Evolutionary conservation across 2,113 vertebrate genomes (phyloP).

Genomic region (Peromyscus polionotus): DNA sequence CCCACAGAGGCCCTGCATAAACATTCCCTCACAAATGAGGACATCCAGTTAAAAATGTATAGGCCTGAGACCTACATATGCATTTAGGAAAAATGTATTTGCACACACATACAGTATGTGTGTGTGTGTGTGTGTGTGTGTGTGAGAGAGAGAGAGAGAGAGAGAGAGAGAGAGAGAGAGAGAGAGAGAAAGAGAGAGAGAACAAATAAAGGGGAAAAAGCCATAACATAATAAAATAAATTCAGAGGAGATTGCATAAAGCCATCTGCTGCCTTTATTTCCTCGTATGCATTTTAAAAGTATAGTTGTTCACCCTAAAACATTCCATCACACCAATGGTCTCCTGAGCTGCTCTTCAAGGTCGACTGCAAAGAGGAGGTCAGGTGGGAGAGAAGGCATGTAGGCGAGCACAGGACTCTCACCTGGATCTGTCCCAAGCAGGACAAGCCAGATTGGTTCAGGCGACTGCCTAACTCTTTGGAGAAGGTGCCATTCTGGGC

Average conservation of each 20-base stretch:
- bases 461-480: background rate
- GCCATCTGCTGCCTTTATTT: slow-evolving; percentile 86
- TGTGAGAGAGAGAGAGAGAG: background rate
- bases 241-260: slow-evolving; percentile 87
- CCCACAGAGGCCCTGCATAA: slow-evolving; percentile 76
- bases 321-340: slow-evolving; percentile 76
- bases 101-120: background rate
- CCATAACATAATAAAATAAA: background rate
- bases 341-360: slow-evolving; percentile 71
- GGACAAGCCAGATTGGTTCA: background rate
- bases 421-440: background rate
- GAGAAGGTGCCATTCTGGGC: background rate
- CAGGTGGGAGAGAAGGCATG: background rate
- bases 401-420: background rate
- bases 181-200: no score
- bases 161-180: no score
- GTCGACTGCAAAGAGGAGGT: slow-evolving; percentile 40
- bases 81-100: background rate
- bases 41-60: slow-evolving; percentile 82
- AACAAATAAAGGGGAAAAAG: background rate
- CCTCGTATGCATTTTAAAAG: slow-evolving; percentile 84
- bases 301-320: slow-evolving; percentile 83
- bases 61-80: background rate
- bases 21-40: slow-evolving; percentile 84
- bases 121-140: background rate